Evolutionary conservation across 2,888 invertebrate genomes (phyloP), one percentile per base, ranked within the genome.

Genomic region (Andrena hattorfiana): DNA sequence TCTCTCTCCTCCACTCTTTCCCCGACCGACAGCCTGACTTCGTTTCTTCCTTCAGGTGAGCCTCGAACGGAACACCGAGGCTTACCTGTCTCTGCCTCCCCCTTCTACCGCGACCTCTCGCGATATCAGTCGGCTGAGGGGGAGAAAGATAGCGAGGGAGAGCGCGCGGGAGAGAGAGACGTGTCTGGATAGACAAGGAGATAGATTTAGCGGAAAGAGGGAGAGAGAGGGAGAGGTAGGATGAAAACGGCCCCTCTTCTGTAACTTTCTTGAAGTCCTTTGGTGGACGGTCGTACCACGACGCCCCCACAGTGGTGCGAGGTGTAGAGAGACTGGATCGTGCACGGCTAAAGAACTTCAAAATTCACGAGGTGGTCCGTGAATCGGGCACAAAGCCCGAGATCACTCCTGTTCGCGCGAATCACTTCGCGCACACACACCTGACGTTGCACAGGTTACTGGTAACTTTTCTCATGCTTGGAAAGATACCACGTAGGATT

Each of bases 221-320:
- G 49, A 30, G 72, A 49, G 56, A 62, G 48, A 54, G 77, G 77
- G 80, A 78, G 84, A 82, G 68, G 68, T 56, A 62, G 76, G 81
- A 84, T 81, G 75, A 84, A 85, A 84, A 82, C 85, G 82, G 82
- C 85, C 86, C 88, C 88, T 81, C 87, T 88, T 85, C 84, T 77
- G 60, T 48, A 64, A 86, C 87, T 88, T 88, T 88, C 87, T 84
- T 77, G 51, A 10, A 79, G 71, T 77, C 79, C 83, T 78, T 85
- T 81, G 69, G 80, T 70, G 77, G 69, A 69, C 79, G 72, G 30
- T 71, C 56, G 75, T 74, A 78, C 60, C 80, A 79, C 42, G 80
- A 86, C 87, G 82, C 87, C 87, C 87, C 86, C 82, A 71, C 82
- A 72, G 54, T 16, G 59, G 20, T 20, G 26, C 51, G 51, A 77